Evolutionary conservation across 1,140 invertebrate species (phyloP), one percentile per base, ranked within the genome.

Genomic region (Trichogramma pretiosum): DNA sequence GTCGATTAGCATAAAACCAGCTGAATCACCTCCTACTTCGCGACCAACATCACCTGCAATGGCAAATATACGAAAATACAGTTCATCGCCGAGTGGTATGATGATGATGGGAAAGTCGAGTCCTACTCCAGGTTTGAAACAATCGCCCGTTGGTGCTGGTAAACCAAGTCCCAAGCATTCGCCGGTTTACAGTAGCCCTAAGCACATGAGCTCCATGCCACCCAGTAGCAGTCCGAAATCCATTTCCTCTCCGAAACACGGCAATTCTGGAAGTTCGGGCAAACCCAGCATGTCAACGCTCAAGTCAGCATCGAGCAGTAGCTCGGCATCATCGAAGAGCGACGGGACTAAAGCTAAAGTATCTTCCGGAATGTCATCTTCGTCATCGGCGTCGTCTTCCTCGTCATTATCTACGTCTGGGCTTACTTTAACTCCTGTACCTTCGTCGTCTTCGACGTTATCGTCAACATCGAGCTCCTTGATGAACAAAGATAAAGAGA

Each of bases 221-320:
- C 34, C 18, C 7, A 80, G 75, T 35, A 79, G 74, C 50, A 85
- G 78, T 70, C 82, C 82, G 55, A 81, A 81, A 66, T 77, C 64
- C 65, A 82, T 81, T 0, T 83, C 81, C 18, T 86, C 84, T 4
- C 83, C 85, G 10, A 89, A 89, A 64, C 85, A 88, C 48, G 77
- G 75, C 41, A 79, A 68, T 14, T 74, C 74, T 2, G 70, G 77
- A 1, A 80, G 84, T 50, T 82, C 84, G 1, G 87, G 89, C 0
- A 93, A 93, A 61, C 88, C 89, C 0, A 90, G 87, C 57, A 88
- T 93, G 81, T 88, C 85, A 0, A 79, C 87, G 1, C 63, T 89
- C n/a, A 89, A 89, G 61, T 87, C 83, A 18, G 83, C 85, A 1
- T 78, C 84, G 2, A 82, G 77, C 56, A 80, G 79, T 3, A 78